Percentiles rank a stretch among this genome's conserved stretches.
Conservation (phyloP, 2,888 invertebrate species). For the Loripinus fragilis region DNA sequence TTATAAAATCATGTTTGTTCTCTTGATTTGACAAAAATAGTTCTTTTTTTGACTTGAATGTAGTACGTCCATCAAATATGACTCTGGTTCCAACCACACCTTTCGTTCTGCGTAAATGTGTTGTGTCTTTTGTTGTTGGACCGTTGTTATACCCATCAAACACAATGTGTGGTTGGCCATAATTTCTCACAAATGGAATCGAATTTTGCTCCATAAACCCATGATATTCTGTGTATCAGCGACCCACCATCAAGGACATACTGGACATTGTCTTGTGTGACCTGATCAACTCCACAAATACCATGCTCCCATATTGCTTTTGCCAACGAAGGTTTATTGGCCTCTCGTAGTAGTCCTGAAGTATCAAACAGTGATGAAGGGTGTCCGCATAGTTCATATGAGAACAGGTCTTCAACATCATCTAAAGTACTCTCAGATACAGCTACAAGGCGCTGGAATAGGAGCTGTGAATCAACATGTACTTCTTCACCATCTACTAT, state of each 20-base stretch:
- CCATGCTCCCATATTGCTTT: too few relatives aligned
- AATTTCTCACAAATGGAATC: conserved; percentile 50
- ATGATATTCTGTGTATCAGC: conserved; percentile 58
- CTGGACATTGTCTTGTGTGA: neutral
- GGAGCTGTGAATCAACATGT: too few relatives aligned
- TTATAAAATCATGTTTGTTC: conserved; percentile 68
- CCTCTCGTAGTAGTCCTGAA: too few relatives aligned
- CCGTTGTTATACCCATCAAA: conserved; percentile 67
- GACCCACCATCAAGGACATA: conserved; percentile 63
- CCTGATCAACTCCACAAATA: too few relatives aligned
- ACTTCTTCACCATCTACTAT: too few relatives aligned
- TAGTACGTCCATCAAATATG: conserved; percentile 50
- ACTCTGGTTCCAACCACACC: conserved; percentile 44
- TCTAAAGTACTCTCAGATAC: too few relatives aligned
- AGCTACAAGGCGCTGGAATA: too few relatives aligned
- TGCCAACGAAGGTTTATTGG: too few relatives aligned
- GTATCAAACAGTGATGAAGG: too few relatives aligned
- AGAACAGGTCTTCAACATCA: too few relatives aligned
- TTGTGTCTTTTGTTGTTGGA: conserved; percentile 64
- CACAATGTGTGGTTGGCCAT: conserved; percentile 38
- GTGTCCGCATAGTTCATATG: too few relatives aligned
- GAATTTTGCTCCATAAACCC: conserved; percentile 51
- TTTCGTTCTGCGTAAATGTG: conserved; percentile 57
- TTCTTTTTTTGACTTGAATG: conserved; percentile 60
- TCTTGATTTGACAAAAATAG: conserved; percentile 58